These are phyloP conservation scores for Luehdorfia chinensis DNA, from an alignment of 1,140 invertebrate species.

Conservation along the genomic window DNA sequence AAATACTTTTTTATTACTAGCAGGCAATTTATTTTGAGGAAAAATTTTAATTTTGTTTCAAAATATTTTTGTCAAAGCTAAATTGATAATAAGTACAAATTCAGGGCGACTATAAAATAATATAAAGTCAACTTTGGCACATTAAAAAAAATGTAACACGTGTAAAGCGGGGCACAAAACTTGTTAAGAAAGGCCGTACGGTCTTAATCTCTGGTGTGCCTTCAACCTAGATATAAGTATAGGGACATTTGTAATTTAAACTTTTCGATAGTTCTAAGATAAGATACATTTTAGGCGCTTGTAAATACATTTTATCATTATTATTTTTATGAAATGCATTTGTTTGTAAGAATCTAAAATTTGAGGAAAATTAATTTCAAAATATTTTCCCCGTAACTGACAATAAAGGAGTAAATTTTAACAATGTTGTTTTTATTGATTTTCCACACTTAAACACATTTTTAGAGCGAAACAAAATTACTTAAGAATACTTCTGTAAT, in stretches of 20 bases:
- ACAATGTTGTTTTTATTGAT: conserved; percentile 26
- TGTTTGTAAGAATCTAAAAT: conserved; percentile 68
- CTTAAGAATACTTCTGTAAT: no score
- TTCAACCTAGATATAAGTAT: conserved; percentile 39
- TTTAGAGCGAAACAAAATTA: no score
- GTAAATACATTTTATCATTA: conserved; percentile 65
- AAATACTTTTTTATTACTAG: no score
- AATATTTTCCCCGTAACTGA: conserved; percentile 68
- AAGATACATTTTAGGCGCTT: conserved; percentile 39
- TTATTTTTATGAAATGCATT: conserved; percentile 71
- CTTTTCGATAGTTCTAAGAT: conserved; percentile 40
- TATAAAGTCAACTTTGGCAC: conserved; percentile 22
- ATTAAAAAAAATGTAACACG: conserved; percentile 13
- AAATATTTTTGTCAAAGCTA: not conserved
- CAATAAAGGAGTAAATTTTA: conserved; percentile 74
- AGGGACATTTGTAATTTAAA: conserved; percentile 55
- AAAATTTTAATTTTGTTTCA: not conserved
- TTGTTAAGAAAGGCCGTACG: conserved; percentile 24
- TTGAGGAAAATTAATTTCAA: conserved; percentile 58
- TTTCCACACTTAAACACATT: no score
- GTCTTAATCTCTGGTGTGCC: conserved; percentile 40
- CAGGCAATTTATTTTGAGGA: no score
- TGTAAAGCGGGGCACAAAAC: conserved; percentile 37
- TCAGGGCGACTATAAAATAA: conserved; percentile 11
- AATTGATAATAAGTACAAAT: not conserved